These are phyloP conservation scores for Pemphredon lugubris DNA, from an alignment of 2,888 invertebrate genomes.

Conservation along the genomic window DNA sequence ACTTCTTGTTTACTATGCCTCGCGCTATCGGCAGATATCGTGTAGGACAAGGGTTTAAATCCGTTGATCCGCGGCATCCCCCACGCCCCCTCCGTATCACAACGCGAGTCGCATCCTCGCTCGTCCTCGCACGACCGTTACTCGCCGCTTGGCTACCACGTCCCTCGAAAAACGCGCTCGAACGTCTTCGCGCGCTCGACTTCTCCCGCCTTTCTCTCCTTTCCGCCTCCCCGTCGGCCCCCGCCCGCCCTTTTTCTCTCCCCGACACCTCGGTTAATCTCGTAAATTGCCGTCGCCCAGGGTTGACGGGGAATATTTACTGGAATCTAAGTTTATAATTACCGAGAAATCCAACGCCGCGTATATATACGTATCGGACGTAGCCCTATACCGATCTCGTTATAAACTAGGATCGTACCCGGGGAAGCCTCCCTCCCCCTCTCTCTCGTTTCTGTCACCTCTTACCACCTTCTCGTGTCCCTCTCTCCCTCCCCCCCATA, in stretches of 20 bases:
- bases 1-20: no score
- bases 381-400: conserved; percentile 71
- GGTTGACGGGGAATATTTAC: conserved; percentile 74
- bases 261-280: conserved; percentile 59
- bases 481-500: conserved; percentile 47
- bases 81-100: no score
- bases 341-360: conserved; percentile 71
- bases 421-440: conserved; percentile 41
- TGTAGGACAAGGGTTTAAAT: no score
- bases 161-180: conserved; percentile 27
- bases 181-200: conserved; percentile 25
- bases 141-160: conserved; percentile 3
- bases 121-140: neutral
- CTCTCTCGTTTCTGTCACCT: conserved; percentile 63
- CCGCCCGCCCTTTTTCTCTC: conserved; percentile 28
- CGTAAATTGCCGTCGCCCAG: conserved; percentile 73
- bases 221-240: no score
- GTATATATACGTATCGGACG: conserved; percentile 67
- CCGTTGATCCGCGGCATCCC: conserved; percentile 10
- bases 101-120: conserved; percentile 8
- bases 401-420: conserved; percentile 68
- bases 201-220: conserved; percentile 21
- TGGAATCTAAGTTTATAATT: conserved; percentile 79
- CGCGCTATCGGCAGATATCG: no score
- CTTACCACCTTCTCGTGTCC: conserved; percentile 49